Evolutionary conservation across 2,113 vertebrate species (phyloP), one percentile per base, ranked within the genome.

Genomic region (Benitochromis conjunctus): DNA sequence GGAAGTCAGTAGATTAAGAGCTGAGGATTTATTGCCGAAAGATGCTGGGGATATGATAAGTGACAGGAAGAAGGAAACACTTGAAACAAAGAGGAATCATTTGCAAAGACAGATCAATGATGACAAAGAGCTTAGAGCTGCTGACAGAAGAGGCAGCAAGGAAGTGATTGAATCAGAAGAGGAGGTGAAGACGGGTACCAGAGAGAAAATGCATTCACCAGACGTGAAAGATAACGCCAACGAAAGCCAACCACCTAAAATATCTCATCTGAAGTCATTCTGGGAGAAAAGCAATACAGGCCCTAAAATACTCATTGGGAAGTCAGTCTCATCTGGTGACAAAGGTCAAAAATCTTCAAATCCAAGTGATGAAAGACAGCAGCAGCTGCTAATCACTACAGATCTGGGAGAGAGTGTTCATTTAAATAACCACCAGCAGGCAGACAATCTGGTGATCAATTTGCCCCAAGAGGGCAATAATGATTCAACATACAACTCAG

Each of bases 221-320:
- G 82, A 91, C 43, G 24, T 62, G 18, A 71, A 86, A 54, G 84
- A 89, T n/a, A 54, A 53, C n/a, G 36, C 41, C 0, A 66, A 90
- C 58, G 95, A 92, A 74, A 91, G 77, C 21, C 86, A 93, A 21
- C 69, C 85, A 14, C 24, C 81, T 36, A 93, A 93, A 74, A 89
- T 96, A 36, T 89, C 91, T 16, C 81, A 94, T 36, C 81, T 96
- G 46, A 96, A 91, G 86, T 94, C 94, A 3, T 95, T 96, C 82
- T 96, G 94, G 95, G 96, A 97, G 88, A 94, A 86, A 82, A 93
- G 69, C 64, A 95, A 88, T 82, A 7, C 69, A 14, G 94, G 92
- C 3, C 93, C 94, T 9, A 95, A 92, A 92, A 93, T 96, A 85
- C 89, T 93, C 26, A 89, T 92, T 26, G 86, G 92, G 64, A 94